Conservation (phyloP, 2,888 invertebrate genomes). For the Patella pellucida region DNA sequence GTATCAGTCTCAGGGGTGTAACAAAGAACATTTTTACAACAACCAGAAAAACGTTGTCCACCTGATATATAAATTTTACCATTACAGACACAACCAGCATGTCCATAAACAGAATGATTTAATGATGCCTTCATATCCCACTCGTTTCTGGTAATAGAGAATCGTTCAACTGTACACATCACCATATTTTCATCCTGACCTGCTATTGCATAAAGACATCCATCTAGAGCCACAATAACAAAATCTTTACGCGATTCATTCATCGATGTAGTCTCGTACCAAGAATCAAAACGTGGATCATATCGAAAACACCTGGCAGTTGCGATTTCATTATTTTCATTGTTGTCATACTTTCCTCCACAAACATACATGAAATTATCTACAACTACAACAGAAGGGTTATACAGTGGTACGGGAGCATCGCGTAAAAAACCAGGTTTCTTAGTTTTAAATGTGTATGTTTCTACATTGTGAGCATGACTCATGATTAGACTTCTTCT, state of each 20-base stretch:
- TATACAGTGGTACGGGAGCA: conserved; percentile 65
- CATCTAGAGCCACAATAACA: conserved; percentile 57
- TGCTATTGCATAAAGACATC: conserved; percentile 63
- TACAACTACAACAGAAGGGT: conserved; percentile 66
- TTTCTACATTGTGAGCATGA: conserved; percentile 68
- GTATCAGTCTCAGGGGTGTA: conserved; percentile 58
- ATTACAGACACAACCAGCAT: conserved; percentile 62
- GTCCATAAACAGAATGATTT: conserved; percentile 64
- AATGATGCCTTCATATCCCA: conserved; percentile 65
- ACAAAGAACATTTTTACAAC: conserved; percentile 59
- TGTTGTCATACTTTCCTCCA: conserved; percentile 69
- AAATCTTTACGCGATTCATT: conserved; percentile 70
- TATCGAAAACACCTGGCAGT: conserved; percentile 69
- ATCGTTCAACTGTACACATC: conserved; percentile 68
- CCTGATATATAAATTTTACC: conserved; percentile 65
- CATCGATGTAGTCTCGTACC: conserved; percentile 69
- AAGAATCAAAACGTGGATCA: conserved; percentile 67
- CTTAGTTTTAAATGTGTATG: conserved; percentile 62
- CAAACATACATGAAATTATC: conserved; percentile 70
- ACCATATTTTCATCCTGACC: conserved; percentile 70
- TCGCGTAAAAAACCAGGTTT: conserved; percentile 64
- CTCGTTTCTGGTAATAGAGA: conserved; percentile 64
- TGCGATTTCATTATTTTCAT: conserved; percentile 68
- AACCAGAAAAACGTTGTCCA: conserved; percentile 68
- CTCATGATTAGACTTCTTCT: conserved; percentile 65